Evolutionary conservation across 1,140 invertebrate species (phyloP).

Genomic region (Theocolax elegans): DNA sequence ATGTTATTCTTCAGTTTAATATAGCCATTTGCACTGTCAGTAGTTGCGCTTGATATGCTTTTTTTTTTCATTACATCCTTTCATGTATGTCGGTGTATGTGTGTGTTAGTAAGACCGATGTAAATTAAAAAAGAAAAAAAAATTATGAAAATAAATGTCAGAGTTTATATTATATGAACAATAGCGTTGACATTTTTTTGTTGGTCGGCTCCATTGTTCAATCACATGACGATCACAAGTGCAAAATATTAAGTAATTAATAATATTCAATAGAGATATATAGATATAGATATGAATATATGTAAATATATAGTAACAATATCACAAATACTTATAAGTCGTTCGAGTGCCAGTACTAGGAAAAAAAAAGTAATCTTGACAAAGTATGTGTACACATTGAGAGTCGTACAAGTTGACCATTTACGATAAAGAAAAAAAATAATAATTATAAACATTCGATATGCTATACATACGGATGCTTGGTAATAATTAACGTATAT

Average conservation of each 20-base stretch:
- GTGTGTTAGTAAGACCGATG: neutral
- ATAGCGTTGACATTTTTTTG: neutral
- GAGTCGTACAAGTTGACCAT: constrained; percentile 58
- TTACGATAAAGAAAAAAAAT: neutral
- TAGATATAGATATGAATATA: too few species aligned
- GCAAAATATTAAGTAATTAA: neutral
- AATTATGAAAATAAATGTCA: neutral
- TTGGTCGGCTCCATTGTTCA: neutral
- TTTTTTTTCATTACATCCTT: neutral
- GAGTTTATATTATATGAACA: neutral
- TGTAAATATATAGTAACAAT: neutral
- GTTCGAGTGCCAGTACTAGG: neutral
- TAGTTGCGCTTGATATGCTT: neutral
- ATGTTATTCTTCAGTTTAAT: constrained; percentile 4
- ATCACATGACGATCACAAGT: neutral
- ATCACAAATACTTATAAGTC: neutral
- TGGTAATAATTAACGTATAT: too few species aligned
- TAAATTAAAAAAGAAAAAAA: neutral
- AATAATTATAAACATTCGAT: too few species aligned
- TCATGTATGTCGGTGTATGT: neutral
- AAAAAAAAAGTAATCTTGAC: neutral
- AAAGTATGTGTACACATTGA: constrained; percentile 31
- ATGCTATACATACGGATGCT: too few species aligned
- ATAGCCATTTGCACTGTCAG: neutral
- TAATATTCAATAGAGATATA: neutral